Base-by-base conservation (phyloP, 2,888 invertebrate genomes). In the Eulithis testata region DNA sequence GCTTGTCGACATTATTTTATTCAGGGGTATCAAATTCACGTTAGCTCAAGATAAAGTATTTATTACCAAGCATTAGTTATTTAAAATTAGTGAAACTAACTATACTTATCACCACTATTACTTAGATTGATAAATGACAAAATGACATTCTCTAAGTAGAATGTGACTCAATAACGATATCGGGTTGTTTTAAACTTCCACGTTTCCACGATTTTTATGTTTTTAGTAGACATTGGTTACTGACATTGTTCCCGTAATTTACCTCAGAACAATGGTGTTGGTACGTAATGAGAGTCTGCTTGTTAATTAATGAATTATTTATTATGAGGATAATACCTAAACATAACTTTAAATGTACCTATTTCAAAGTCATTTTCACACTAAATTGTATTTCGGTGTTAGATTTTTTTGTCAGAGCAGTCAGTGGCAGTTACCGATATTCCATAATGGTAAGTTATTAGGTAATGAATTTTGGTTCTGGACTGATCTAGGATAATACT, bases 161-260 rank as follows among this genome's bases (percentile, higher is more conserved):
- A 66, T 55, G 45, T 36, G 31, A 50, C 4, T 51, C 12, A n/a
- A 52, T 53, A 59, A 65, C 55, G 37, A 58, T 50, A 76, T 79
- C 77, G 76, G 78, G 73, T 74, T 72, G 77, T 69, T 64, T 72
- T 76, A 70, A 71, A 76, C 84, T 88, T 87, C 85, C 85, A 85
- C 76, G 82, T 86, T 86, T 83, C 83, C 85, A 82, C 81, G 79
- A 80, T 80, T 77, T 65, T 77, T 78, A 74, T 76, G 83, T 85
- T 86, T 87, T 86, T 87, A 80, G 74, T 73, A 66, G 61, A 66
- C 53, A 58, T 79, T 71, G 70, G 78, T 79, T 67, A 73, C 71
- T 79, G 78, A 82, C 83, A 84, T 83, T 81, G 82, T 84, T 82
- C 77, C 77, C 82, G 72, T 54, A 14, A 45, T 50, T 21, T 59